Percentiles rank a stretch among this genome's conserved stretches.
Conservation (phyloP, 2,113 vertebrate species). For the Carettochelys insculpta region DNA sequence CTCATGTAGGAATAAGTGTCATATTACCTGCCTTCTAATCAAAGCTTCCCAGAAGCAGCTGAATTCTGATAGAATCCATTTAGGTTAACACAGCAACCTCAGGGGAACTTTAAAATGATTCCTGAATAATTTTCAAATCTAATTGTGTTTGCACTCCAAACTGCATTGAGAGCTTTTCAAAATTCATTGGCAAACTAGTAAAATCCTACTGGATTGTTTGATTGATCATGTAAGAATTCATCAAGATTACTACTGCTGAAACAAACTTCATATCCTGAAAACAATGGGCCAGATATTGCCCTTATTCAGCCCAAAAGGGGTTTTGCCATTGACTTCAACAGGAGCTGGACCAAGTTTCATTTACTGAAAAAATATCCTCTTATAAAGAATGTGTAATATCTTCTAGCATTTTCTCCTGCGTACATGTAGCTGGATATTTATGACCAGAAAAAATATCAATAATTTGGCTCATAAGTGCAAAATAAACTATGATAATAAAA, state of each 20-base stretch:
- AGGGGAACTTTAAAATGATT: constrained; percentile 64
- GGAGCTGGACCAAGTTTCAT: background rate
- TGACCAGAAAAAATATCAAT: constrained; percentile 17
- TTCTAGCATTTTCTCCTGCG: constrained; percentile 48
- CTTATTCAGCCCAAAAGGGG: background rate
- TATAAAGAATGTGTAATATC: constrained; percentile 40
- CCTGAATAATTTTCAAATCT: constrained; percentile 76
- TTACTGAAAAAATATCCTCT: background rate
- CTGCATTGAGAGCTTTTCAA: constrained; percentile 67
- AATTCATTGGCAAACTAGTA: constrained; percentile 72
- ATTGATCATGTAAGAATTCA: constrained; percentile 66
- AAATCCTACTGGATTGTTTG: constrained; percentile 56
- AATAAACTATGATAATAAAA: background rate
- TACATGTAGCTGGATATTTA: background rate
- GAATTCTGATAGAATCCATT: constrained; percentile 61
- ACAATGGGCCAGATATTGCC: constrained; percentile 14
- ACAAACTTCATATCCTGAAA: background rate
- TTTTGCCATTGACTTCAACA: constrained; percentile 18
- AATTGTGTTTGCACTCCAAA: constrained; percentile 69
- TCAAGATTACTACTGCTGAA: constrained; percentile 2
- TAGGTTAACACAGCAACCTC: constrained; percentile 56
- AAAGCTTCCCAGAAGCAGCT: constrained; percentile 56
- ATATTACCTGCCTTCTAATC: constrained; percentile 41
- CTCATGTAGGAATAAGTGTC: background rate
- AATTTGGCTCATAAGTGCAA: constrained; percentile 23